Conservation (phyloP, 2,888 invertebrate genomes). For the Nephrocerus scutellatus region DNA sequence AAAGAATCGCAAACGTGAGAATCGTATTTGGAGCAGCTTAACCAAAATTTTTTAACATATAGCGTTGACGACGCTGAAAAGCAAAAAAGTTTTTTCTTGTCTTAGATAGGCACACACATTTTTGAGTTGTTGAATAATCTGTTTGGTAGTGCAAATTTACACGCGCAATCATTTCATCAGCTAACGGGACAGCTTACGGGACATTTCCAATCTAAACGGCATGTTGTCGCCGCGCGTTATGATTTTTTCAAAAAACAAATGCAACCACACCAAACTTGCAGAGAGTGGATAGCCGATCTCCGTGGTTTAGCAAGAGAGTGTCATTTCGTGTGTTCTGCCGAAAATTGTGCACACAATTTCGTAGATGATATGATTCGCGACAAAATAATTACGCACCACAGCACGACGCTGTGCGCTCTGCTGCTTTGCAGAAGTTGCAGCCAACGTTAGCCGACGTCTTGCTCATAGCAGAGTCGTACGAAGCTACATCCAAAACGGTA, state of each 20-base stretch:
- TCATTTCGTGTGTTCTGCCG: constrained; percentile 2
- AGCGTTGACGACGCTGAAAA: no score
- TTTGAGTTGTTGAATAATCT: constrained; percentile 9
- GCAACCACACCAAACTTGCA: constrained; percentile 3
- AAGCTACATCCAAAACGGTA: constrained; percentile 8
- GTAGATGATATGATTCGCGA: constrained; percentile 6
- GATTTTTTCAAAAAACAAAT: constrained; percentile 8
- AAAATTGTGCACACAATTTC: constrained; percentile 3
- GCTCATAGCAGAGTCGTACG: constrained; percentile 4
- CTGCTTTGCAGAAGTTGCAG: constrained; percentile 4
- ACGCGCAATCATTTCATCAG: constrained; percentile 1
- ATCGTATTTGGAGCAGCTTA: no score
- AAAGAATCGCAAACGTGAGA: no score
- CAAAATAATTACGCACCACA: constrained; percentile 4
- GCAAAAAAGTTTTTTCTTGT: no score
- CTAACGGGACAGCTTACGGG: constrained; percentile 6
- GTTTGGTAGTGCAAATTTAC: constrained; percentile 3
- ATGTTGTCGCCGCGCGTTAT: constrained; percentile 5
- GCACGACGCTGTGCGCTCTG: constrained; percentile 7
- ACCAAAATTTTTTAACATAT: no score
- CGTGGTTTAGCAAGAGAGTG: constrained; percentile 6
- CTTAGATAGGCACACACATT: constrained; percentile 2
- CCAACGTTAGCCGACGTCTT: constrained; percentile 1
- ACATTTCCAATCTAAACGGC: constrained; percentile 7
- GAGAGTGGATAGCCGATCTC: constrained; percentile 8